A percentile compares a stretch with the other conserved stretches of the same genome.
Conservation (phyloP, 2,113 vertebrate species). For the Pachyramphus minor region DNA sequence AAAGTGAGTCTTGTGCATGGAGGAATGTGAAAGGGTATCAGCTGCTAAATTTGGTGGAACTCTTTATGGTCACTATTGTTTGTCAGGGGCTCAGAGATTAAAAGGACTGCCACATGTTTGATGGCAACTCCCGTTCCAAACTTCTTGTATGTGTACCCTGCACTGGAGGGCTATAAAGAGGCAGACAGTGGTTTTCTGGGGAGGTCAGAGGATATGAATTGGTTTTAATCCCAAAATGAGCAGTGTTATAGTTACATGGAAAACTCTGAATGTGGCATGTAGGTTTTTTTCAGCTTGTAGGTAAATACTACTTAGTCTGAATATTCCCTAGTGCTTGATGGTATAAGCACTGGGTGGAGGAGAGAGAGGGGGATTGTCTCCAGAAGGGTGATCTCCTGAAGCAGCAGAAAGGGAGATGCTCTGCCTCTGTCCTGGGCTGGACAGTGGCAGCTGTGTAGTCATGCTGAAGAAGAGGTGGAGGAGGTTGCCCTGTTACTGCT, state of each 20-base stretch:
- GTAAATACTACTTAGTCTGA: neutral
- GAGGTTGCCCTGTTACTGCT: neutral
- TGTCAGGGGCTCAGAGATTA: neutral
- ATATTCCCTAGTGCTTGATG: neutral
- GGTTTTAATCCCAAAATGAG: neutral
- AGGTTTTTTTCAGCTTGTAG: neutral
- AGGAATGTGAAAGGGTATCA: constrained; percentile 5
- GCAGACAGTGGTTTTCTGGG: neutral
- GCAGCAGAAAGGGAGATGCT: neutral
- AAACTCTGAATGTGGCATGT: neutral
- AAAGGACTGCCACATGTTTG: neutral
- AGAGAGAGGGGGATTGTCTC: neutral
- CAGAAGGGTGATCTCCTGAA: neutral
- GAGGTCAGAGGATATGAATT: neutral
- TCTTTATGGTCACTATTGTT: neutral
- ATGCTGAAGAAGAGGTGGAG: neutral
- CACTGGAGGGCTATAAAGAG: neutral
- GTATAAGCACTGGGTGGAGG: neutral
- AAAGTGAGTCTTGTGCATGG: neutral
- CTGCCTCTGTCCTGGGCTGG: neutral
- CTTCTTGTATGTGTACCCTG: neutral
- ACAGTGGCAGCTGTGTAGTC: neutral
- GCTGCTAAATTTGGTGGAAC: neutral
- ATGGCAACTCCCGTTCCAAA: neutral
- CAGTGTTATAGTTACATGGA: neutral